Evolutionary conservation across 2,113 vertebrate genomes (phyloP).

Genomic region (Arizona elegans): DNA sequence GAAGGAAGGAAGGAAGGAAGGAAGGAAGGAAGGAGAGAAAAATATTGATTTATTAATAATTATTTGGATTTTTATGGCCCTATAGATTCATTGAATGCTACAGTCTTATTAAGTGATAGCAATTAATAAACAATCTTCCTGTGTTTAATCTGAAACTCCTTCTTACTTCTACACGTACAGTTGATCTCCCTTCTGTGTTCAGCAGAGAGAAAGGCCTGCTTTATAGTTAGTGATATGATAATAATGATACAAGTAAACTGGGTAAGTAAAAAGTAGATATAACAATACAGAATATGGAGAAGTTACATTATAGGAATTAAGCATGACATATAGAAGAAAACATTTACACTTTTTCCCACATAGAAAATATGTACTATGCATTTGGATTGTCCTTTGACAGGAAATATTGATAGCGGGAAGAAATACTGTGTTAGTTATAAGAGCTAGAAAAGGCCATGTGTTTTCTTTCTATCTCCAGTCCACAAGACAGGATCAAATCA

Average conservation of each 20-base stretch:
- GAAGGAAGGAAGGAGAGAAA: background rate
- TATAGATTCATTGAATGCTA: background rate
- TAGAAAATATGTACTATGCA: background rate
- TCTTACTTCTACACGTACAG: background rate
- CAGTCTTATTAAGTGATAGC: background rate
- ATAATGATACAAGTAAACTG: background rate
- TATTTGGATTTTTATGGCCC: background rate
- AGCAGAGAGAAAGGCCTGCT: background rate
- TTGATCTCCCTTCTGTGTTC: background rate
- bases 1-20: background rate
- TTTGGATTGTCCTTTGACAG: background rate
- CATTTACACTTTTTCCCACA: background rate
- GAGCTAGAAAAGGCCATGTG: background rate
- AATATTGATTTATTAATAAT: background rate
- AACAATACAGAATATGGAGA: background rate
- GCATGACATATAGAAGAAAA: background rate
- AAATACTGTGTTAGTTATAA: background rate
- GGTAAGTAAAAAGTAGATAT: background rate
- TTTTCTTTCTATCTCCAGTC: background rate
- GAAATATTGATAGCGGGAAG: background rate
- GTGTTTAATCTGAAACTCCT: background rate
- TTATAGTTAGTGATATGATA: background rate
- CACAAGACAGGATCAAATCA: background rate
- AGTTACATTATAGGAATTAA: background rate
- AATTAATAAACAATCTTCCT: background rate